phyloP scores from a whole-genome alignment of 1,140 invertebrate species.

The Drosophila yakuba region DNA sequence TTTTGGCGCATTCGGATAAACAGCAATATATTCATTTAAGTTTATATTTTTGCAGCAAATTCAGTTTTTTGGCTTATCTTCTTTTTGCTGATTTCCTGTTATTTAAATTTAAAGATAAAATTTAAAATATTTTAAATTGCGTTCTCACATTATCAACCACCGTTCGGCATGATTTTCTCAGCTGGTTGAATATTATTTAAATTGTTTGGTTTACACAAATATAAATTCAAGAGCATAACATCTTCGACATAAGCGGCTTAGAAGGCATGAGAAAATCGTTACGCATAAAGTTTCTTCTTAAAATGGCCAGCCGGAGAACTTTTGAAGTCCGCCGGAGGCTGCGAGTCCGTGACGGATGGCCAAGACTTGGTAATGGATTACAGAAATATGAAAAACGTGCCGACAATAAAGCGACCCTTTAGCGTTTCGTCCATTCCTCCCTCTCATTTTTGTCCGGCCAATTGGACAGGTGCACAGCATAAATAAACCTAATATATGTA shows the following conservation, averaged over 20 bases:
- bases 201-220: constrained; percentile 5
- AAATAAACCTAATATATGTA: constrained; percentile 51
- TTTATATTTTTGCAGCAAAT: too few species aligned
- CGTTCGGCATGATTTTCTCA: neutral
- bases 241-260: constrained; percentile 18
- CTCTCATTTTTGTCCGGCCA: neutral
- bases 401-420: constrained; percentile 45
- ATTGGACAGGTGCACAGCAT: constrained; percentile 28
- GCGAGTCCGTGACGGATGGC: constrained; percentile 40
- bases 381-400: constrained; percentile 58
- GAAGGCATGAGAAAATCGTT: constrained; percentile 22
- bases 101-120: too few species aligned
- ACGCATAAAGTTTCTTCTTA: constrained; percentile 38
- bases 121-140: too few species aligned
- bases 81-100: too few species aligned
- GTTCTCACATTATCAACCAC: too few species aligned
- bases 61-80: too few species aligned
- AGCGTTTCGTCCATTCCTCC: neutral
- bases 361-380: constrained; percentile 53
- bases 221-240: constrained; percentile 27
- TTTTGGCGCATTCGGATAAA: too few species aligned
- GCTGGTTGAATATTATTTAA: constrained; percentile 6
- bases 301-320: constrained; percentile 37
- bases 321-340: constrained; percentile 31
- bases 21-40: neutral